Conservation (phyloP, 2,888 invertebrate species). For the Philonicus albiceps region DNA sequence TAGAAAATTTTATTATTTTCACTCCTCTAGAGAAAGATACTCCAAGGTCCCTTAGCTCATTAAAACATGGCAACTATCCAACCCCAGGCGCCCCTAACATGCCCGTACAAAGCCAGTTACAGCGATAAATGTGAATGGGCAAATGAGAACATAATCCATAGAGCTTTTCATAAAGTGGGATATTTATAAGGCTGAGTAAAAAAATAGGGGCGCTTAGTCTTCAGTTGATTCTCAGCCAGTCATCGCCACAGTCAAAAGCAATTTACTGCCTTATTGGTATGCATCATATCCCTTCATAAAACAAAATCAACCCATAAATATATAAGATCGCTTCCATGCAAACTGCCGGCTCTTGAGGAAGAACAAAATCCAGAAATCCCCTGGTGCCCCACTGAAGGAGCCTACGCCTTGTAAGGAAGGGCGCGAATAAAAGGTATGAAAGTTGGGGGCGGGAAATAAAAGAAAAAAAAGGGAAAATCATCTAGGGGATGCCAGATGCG, state of each 20-base stretch:
- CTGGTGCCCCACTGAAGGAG: background rate
- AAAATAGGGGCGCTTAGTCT: background rate
- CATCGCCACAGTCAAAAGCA: constrained; percentile 32
- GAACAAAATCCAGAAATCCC: constrained; percentile 31
- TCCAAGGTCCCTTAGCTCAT: background rate
- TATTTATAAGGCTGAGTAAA: constrained; percentile 6
- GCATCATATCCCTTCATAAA: constrained; percentile 45
- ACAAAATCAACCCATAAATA: constrained; percentile 49
- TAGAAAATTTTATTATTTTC: background rate
- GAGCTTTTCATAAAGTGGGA: constrained; percentile 10
- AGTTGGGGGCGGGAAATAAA: background rate
- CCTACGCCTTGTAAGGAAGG: background rate
- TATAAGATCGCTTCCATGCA: constrained; percentile 47
- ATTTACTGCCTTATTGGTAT: constrained; percentile 50
- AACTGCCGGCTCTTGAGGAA: constrained; percentile 15
- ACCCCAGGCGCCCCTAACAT: background rate
- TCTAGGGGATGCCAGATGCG: constrained; percentile 23
- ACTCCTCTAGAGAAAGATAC: background rate
- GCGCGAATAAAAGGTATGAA: no score
- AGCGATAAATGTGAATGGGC: constrained; percentile 21
- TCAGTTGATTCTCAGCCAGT: constrained; percentile 30
- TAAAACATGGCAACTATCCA: background rate
- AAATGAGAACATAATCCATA: constrained; percentile 22
- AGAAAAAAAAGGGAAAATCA: background rate
- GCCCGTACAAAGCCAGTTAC: background rate